Evolutionary conservation across 2,113 vertebrate species (phyloP).

Genomic region (Hyla sarda): DNA sequence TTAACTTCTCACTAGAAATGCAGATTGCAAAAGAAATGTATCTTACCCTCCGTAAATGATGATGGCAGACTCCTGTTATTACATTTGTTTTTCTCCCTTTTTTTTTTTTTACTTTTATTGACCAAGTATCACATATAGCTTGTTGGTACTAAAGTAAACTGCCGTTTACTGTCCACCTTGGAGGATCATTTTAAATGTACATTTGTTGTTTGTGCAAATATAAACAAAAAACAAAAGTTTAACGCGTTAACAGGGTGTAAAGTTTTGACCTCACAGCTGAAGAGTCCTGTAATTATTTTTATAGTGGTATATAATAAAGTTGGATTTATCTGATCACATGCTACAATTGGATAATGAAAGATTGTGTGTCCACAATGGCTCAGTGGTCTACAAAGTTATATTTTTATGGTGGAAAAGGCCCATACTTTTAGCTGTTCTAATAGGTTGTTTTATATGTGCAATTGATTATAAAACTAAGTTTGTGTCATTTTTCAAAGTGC

Average conservation of each 20-base stretch:
- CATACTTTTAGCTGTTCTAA: conserved; percentile 21
- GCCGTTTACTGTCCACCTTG: background rate
- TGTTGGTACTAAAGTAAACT: background rate
- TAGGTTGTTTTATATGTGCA: conserved; percentile 27
- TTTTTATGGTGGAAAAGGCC: conserved; percentile 42
- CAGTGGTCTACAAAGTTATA: conserved; percentile 29
- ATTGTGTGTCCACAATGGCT: background rate
- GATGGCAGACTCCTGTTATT: background rate
- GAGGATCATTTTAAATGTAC: conserved; percentile 22
- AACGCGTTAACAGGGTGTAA: conserved; percentile 46
- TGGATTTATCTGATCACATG: conserved; percentile 28
- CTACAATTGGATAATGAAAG: background rate
- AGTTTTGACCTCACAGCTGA: conserved; percentile 16
- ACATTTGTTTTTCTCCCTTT: background rate
- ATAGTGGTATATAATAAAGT: conserved; percentile 7
- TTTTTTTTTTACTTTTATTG: background rate
- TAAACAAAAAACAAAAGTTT: background rate
- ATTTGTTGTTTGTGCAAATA: conserved; percentile 35
- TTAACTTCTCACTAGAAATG: conserved; percentile 1
- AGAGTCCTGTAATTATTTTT: conserved; percentile 45
- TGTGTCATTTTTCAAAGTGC: conserved; percentile 34
- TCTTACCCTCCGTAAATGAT: background rate
- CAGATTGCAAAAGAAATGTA: background rate
- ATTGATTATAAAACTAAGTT: conserved; percentile 28
- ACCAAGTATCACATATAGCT: conserved; percentile 16